Conservation (phyloP, 2,888 invertebrate genomes). For the Archaeoteleia sp. region DNA sequence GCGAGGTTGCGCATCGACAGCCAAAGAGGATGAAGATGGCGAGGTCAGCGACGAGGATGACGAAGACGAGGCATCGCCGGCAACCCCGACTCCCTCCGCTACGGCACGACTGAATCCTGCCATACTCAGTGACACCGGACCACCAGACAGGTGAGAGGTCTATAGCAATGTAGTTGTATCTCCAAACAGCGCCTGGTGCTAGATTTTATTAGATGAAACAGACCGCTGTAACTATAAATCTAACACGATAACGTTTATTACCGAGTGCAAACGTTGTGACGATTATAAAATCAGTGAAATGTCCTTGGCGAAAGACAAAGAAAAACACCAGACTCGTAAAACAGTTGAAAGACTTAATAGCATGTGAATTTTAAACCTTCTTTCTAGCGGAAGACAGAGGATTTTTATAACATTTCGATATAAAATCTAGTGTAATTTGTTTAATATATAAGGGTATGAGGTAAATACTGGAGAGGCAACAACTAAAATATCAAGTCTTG, state of each 20-base stretch:
- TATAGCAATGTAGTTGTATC: neutral
- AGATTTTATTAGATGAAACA: constrained; percentile 9
- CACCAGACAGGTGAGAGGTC: constrained; percentile 58
- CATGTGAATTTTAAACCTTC: neutral
- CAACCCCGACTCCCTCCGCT: constrained; percentile 66
- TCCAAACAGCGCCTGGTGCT: constrained; percentile 3
- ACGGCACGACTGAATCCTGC: constrained; percentile 69
- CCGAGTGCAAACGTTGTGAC: constrained; percentile 25
- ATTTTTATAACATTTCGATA: no score
- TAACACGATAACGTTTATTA: constrained; percentile 39
- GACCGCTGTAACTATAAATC: constrained; percentile 12
- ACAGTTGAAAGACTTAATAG: neutral
- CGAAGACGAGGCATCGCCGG: constrained; percentile 66
- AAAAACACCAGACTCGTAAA: neutral
- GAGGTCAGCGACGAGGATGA: constrained; percentile 74
- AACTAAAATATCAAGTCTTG: no score
- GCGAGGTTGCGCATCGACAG: constrained; percentile 74
- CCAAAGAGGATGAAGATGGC: constrained; percentile 76
- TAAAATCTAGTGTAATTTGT: no score
- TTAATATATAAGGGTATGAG: no score
- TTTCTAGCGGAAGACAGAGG: neutral
- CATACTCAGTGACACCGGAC: constrained; percentile 70
- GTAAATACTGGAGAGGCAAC: no score
- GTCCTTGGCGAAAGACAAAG: constrained; percentile 12
- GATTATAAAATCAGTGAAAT: constrained; percentile 8